Evolutionary conservation across 2,113 vertebrate genomes (phyloP), one percentile per base, ranked within the genome.

Genomic region (Gnathonemus longibarbis): DNA sequence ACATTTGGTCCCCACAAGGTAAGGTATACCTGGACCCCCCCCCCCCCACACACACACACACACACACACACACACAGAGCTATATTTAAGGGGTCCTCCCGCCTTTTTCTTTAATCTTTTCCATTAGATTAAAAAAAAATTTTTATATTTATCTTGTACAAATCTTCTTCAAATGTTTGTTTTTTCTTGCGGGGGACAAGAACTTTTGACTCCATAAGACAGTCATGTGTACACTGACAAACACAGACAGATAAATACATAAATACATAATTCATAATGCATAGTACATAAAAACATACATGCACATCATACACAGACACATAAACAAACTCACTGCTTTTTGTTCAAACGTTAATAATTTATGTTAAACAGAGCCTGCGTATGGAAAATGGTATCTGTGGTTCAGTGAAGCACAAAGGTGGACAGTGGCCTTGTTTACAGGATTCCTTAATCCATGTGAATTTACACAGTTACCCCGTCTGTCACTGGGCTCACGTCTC

Each of bases 41-140:
- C 0, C 10, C 2, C 39, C 6, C 49, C 17, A 50, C 89, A 56
- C 85, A 89, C 11, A 93, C 88, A 89, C 92, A 89, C 48, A 50
- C 89, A 56, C 85, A 50, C 89, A 56, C 85, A 89, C 11, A 93
- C 88, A 89, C 92, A 89, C 48, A 94, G 93, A 45, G 94, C 94
- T 93, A 92, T 66, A 83, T 42, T 10, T 15, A 9, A 13, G 24
- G 56, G 21, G 56, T 8, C 56, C 1, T n/a, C 56, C 21, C 0
- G 1, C 52, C 19, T 19, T 53, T 53, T 53, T 17, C 50, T 15
- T 66, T 11, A 66, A 66, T 27, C 2, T 27, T 66, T 66, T 66
- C 1, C 9, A 66, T 66, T 66, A 66, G 24, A n/a, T 66, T 17
- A 52, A 52, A 66, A 27, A 62, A n/a, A 1, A 1, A 49, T 27